Conservation (phyloP, 2,797 vertebrate species). For the Hydrophis major region DNA sequence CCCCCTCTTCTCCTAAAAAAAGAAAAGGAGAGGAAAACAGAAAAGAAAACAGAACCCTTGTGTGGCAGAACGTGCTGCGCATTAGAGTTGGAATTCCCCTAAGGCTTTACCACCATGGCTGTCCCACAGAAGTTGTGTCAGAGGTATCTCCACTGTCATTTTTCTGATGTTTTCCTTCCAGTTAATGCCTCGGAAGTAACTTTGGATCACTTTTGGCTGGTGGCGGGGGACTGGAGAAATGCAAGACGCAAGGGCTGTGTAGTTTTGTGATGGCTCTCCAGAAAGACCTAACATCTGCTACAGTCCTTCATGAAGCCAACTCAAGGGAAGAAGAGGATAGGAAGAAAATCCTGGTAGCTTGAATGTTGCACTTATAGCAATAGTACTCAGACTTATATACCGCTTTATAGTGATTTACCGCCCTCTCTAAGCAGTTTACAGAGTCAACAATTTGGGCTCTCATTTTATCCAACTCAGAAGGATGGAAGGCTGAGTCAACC, state of each 20-base stretch:
- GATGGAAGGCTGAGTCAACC: too few species aligned
- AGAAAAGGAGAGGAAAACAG: neutral
- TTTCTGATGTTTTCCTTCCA: conserved; percentile 35
- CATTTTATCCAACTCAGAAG: too few species aligned
- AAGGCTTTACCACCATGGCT: conserved; percentile 57
- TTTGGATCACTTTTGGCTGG: neutral
- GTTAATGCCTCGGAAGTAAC: neutral
- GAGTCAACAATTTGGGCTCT: too few species aligned
- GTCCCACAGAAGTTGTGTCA: conserved; percentile 48
- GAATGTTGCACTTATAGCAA: neutral
- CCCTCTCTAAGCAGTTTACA: too few species aligned
- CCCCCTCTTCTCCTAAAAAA: neutral
- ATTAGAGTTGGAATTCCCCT: conserved; percentile 64
- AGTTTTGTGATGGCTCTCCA: neutral
- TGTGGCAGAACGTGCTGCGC: conserved; percentile 60
- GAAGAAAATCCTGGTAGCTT: neutral
- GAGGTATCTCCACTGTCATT: conserved; percentile 38
- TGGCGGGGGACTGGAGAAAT: neutral
- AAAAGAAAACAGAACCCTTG: conserved; percentile 18
- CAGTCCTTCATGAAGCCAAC: neutral
- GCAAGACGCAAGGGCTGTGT: neutral
- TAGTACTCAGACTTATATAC: too few species aligned
- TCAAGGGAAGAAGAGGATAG: neutral
- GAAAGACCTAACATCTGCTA: neutral
- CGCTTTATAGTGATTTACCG: too few species aligned